A percentile compares a stretch with the other conserved stretches of the same genome.
Conservation (phyloP, 2,797 vertebrate genomes). For the Characodon lateralis region DNA sequence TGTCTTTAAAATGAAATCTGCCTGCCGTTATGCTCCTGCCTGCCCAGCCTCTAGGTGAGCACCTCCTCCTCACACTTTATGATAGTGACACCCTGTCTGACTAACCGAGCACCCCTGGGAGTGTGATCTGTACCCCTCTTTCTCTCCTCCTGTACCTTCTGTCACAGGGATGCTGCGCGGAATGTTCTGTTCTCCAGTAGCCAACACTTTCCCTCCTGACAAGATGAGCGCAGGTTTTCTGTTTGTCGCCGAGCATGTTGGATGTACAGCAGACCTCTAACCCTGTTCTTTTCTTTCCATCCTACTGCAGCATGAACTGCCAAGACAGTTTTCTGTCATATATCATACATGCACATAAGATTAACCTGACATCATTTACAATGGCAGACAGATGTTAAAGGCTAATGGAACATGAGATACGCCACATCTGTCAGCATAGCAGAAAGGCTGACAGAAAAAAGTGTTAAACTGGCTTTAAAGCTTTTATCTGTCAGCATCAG, state of each 20-base stretch:
- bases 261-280: slow-evolving; percentile 11
- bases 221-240: slow-evolving; percentile 18
- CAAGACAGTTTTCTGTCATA: neutral
- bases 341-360: neutral
- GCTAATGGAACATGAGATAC: neutral
- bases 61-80: slow-evolving; percentile 13
- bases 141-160: slow-evolving; percentile 17
- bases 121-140: slow-evolving; percentile 25
- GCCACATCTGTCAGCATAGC: neutral
- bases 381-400: neutral
- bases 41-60: slow-evolving; percentile 6
- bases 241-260: slow-evolving; percentile 24
- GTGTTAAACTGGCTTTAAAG: neutral
- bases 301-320: slow-evolving; percentile 8
- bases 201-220: slow-evolving; percentile 7
- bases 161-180: slow-evolving; percentile 29
- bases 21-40: neutral
- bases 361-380: neutral
- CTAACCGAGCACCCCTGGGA: slow-evolving; percentile 2
- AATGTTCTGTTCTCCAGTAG: slow-evolving; percentile 22
- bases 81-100: slow-evolving; percentile 20
- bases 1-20: neutral
- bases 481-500: neutral
- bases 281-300: slow-evolving; percentile 10
- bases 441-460: neutral